Conservation (phyloP, 2,888 invertebrate genomes). For the Phania funesta region DNA sequence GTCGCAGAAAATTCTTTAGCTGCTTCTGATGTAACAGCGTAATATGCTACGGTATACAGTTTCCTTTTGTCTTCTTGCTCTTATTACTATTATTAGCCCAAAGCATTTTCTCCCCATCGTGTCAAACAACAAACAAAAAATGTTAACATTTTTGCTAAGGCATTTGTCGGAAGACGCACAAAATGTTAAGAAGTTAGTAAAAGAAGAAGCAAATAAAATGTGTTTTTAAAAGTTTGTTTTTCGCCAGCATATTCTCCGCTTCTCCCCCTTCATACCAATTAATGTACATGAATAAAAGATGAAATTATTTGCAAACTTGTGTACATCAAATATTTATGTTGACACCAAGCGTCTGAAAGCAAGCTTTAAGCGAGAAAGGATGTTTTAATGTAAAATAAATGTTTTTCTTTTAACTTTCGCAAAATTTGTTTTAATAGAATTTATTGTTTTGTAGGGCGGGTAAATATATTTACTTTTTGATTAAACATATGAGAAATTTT, state of each 20-base stretch:
- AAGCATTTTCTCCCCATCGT: constrained; percentile 55
- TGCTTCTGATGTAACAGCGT: constrained; percentile 11
- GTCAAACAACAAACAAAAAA: constrained; percentile 54
- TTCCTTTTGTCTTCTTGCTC: constrained; percentile 15
- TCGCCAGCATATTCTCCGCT: not conserved
- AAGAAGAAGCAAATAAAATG: constrained; percentile 16
- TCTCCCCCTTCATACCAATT: constrained; percentile 39
- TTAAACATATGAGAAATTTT: no score
- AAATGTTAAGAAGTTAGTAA: constrained; percentile 40
- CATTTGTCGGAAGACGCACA: constrained; percentile 33
- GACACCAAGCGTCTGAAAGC: not conserved
- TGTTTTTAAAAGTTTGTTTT: constrained; percentile 9
- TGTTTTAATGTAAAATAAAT: not conserved
- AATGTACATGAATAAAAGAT: constrained; percentile 56
- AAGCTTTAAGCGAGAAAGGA: not conserved
- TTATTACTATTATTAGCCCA: constrained; percentile 44
- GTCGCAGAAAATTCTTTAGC: not conserved
- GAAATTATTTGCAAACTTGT: constrained; percentile 43
- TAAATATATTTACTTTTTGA: no score
- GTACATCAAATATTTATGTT: constrained; percentile 34
- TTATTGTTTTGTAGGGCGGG: no score
- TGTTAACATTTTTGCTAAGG: constrained; percentile 3
- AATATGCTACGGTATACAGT: not conserved
- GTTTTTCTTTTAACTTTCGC: not conserved
- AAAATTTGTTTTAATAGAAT: no score